These are phyloP conservation scores for Chrysomallon squamiferum DNA, from an alignment of 1,140 invertebrate species.

Conservation along the genomic window DNA sequence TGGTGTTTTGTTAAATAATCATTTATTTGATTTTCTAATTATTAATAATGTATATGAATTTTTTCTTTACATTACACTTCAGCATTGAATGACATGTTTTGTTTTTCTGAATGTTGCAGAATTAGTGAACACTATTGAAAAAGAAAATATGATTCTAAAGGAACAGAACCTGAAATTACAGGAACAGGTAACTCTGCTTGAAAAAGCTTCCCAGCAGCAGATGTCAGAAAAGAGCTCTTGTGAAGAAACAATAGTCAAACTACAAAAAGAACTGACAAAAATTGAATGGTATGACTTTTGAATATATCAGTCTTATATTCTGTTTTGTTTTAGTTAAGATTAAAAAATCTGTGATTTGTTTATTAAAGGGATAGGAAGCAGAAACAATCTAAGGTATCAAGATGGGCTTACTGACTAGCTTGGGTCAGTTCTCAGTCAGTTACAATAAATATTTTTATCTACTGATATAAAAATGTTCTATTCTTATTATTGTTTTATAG, in stretches of 20 bases:
- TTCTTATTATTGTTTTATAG: no score
- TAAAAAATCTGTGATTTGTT: no score
- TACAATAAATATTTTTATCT: no score
- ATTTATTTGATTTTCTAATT: no score
- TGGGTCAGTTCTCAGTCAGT: no score
- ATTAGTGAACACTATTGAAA: conserved; percentile 64
- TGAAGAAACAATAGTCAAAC: conserved; percentile 16
- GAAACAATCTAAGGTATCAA: no score
- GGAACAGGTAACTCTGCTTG: conserved; percentile 44
- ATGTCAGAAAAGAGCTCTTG: conserved; percentile 23
- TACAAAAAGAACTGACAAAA: conserved; percentile 7
- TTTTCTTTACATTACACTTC: neutral
- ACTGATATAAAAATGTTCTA: no score
- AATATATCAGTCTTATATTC: no score
- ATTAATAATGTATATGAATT: neutral
- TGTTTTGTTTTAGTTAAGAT: no score
- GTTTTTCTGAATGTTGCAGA: conserved; percentile 30
- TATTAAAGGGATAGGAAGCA: no score
- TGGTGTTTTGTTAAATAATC: no score
- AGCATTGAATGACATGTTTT: neutral
- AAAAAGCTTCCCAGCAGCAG: conserved; percentile 34
- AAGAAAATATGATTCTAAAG: conserved; percentile 61
- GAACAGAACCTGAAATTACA: conserved; percentile 47
- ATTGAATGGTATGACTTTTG: neutral
- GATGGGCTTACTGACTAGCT: no score